Percentiles rank a stretch among this genome's conserved stretches.
These are phyloP conservation scores for Choristoneura rosaceana DNA, from an alignment of 2,888 invertebrate species.

Conservation along the genomic window DNA sequence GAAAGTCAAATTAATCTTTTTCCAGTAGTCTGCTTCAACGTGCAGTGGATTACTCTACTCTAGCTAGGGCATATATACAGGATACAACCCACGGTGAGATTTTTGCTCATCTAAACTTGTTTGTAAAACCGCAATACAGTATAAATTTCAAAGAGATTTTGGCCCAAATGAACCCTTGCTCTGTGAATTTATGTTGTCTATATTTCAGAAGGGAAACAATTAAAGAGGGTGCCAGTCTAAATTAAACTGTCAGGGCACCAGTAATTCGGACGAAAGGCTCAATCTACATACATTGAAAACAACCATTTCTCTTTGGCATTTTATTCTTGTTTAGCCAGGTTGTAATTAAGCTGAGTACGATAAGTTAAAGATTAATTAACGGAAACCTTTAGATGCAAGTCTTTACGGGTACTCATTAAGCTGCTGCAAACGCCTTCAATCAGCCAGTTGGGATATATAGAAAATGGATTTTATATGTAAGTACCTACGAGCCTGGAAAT, in stretches of 20 bases:
- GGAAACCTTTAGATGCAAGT: not conserved
- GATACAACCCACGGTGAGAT: not conserved
- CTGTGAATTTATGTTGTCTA: slow-evolving; percentile 64
- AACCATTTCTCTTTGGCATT: slow-evolving; percentile 42
- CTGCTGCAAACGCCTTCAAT: not conserved
- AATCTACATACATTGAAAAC: slow-evolving; percentile 57
- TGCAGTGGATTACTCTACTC: not conserved
- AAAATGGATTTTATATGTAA: too few relatives aligned
- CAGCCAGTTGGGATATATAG: too few relatives aligned
- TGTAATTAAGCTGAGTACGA: slow-evolving; percentile 17
- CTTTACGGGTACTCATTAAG: not conserved
- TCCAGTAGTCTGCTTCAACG: not conserved
- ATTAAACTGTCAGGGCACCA: slow-evolving; percentile 69
- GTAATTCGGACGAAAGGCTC: slow-evolving; percentile 57
- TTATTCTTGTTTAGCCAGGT: slow-evolving; percentile 28
- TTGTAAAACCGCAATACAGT: slow-evolving; percentile 41
- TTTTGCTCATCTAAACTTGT: not conserved
- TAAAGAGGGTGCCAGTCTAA: slow-evolving; percentile 69
- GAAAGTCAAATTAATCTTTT: not conserved
- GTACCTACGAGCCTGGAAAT: too few relatives aligned
- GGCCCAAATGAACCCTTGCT: slow-evolving; percentile 56
- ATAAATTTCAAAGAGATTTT: slow-evolving; percentile 49
- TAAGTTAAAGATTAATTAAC: not conserved
- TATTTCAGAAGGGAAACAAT: slow-evolving; percentile 64
- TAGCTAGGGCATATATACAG: not conserved